Base-by-base conservation (phyloP, 2,797 vertebrate genomes). In the Pelodytes ibericus region DNA sequence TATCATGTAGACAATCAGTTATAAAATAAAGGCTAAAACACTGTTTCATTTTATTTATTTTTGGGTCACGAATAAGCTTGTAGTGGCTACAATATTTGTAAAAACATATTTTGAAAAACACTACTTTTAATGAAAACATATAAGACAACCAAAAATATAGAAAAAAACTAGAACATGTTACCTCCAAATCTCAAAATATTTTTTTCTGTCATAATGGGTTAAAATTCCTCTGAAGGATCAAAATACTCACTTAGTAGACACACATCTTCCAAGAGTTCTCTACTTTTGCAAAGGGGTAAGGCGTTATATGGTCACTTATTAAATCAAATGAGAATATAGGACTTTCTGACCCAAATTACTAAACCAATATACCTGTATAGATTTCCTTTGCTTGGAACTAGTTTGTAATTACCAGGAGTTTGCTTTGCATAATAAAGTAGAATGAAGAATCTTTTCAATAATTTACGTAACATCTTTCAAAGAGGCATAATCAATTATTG, bases 401-500 rank as follows among this genome's bases (percentile, higher is more conserved):
- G 63, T 70, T 61, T 76, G 30, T 64, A 70, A 76, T 63, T 63
- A 71, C 41, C 26, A 24, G 30, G 26, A 30, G 44, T 63, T 76
- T 71, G 53, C 51, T 59, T 66, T 74, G 59, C 47, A 63, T 44
- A 71, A 60, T 56, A 68, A 68, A 67, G 39, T 44, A 53, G 57
- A 66, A 39, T 31, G 26, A 20, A 57, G 64, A 67, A 56, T 2
- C 44, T 57, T 26, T 26, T 76, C 58, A 76, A 76, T 76, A 70
- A 76, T 76, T 76, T 39, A 76, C 66, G 18, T 24, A 20, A 56
- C 47, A 51, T 20, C 64, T 61, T 76, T 70, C 29, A 56, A 63
- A 53, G 59, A 70, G 67, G 44, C 30, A 29, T 24, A 76, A 76
- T 76, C 66, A 71, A 76, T 70, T 62, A 76, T 71, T 76, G 74